These are phyloP conservation scores for Sinelater perroti DNA, from an alignment of 2,888 invertebrate genomes.

Conservation along the genomic window DNA sequence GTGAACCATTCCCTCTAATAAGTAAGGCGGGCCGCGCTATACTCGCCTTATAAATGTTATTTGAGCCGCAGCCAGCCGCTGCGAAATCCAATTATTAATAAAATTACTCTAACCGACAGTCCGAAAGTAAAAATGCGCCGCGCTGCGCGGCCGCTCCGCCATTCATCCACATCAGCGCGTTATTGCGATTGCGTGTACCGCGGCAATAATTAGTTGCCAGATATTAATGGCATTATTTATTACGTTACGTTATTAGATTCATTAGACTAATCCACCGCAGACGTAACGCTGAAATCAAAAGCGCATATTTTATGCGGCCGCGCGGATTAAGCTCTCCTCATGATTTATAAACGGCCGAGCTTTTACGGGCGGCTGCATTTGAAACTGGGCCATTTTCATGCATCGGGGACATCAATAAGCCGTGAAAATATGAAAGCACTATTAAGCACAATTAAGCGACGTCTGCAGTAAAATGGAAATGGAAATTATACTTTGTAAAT, in stretches of 20 bases:
- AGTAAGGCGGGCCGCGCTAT: too few species aligned
- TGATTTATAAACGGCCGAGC: too few species aligned
- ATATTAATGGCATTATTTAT: slow-evolving; percentile 5
- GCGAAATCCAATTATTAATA: not conserved
- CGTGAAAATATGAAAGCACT: too few species aligned
- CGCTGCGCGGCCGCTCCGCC: not conserved
- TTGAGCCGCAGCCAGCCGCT: not conserved
- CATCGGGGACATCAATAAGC: too few species aligned
- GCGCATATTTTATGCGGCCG: slow-evolving; percentile 73
- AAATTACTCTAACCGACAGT: not conserved
- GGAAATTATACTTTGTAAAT: too few species aligned
- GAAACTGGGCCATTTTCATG: too few species aligned
- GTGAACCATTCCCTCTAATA: too few species aligned
- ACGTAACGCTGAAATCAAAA: slow-evolving; percentile 71
- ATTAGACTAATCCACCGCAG: slow-evolving; percentile 70
- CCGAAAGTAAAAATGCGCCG: not conserved
- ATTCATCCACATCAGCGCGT: slow-evolving; percentile 1
- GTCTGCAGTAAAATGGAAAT: too few species aligned
- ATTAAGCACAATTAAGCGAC: too few species aligned
- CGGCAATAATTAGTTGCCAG: slow-evolving; percentile 6
- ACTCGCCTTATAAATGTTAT: too few species aligned
- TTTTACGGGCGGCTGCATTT: too few species aligned
- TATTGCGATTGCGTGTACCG: slow-evolving; percentile 5
- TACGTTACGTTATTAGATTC: not conserved
- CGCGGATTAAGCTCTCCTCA: too few species aligned